Conservation (phyloP, 2,888 invertebrate genomes). For the Notocelia uddmanniana region DNA sequence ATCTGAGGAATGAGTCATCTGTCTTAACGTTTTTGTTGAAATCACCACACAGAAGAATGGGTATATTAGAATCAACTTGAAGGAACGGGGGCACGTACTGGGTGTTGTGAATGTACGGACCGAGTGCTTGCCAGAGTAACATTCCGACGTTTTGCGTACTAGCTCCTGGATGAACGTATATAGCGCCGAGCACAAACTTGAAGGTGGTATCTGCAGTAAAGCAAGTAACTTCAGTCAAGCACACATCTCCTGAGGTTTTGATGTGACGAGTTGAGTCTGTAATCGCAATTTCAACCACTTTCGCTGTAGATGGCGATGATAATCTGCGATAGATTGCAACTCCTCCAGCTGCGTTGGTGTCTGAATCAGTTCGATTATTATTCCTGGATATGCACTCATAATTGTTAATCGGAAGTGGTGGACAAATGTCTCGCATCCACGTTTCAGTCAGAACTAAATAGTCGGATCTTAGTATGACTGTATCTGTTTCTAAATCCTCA, state of each 20-base stretch:
- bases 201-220: neutral
- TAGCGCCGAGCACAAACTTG: neutral
- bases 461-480: slow-evolving; percentile 51
- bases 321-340: slow-evolving; percentile 51
- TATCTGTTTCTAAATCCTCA: slow-evolving; percentile 50
- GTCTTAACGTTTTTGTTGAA: slow-evolving; percentile 51
- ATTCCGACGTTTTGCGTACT: slow-evolving; percentile 31
- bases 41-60: slow-evolving; percentile 51
- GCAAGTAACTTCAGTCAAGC: slow-evolving; percentile 2
- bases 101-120: slow-evolving; percentile 50
- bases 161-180: neutral
- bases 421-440: slow-evolving; percentile 54
- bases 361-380: slow-evolving; percentile 51
- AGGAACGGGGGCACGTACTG: slow-evolving; percentile 49
- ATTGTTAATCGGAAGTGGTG: slow-evolving; percentile 49
- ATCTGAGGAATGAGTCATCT: slow-evolving; percentile 50
- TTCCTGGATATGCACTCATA: slow-evolving; percentile 50
- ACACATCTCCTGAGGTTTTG: neutral
- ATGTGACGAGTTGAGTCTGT: slow-evolving; percentile 1
- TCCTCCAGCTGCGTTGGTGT: slow-evolving; percentile 53
- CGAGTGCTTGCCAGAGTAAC: slow-evolving; percentile 49
- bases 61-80: slow-evolving; percentile 48
- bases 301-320: slow-evolving; percentile 47
- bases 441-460: slow-evolving; percentile 52
- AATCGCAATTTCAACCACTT: slow-evolving; percentile 47